Base-by-base conservation (phyloP, 2,113 vertebrate species). In the Sinocyclocheilus rhinocerous region DNA sequence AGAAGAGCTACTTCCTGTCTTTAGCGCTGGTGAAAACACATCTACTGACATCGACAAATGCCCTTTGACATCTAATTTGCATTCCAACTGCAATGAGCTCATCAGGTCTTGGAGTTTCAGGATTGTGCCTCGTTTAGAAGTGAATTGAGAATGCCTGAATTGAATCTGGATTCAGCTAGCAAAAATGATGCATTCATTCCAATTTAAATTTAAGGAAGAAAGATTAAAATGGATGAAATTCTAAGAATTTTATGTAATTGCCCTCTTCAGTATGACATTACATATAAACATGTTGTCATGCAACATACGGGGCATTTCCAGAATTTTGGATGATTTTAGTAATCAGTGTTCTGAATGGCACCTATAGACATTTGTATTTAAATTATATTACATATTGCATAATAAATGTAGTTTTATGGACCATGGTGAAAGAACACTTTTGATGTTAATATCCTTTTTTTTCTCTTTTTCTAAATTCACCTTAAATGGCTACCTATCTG, bases 1-100 rank as follows among this genome's bases (percentile, higher is more conserved):
- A 13, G 57, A 81, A 78, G 86, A 72, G 87, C 63, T 89, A 77
- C 90, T 94, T 95, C 92, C 93, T 92, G 90, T 93, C 88, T 29
- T 33, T 10, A 29, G 13, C 42, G 13, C 52, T 78, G 4, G 42
- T 81, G 83, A 84, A 86, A 81, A 72, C 20, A 73, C 16, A 72
- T 67, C 61, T 10, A 6, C 73, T 29, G 52, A 42, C 72, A 22
- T 26, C 10, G 24, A 18, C 29, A 69, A 33, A 59, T 50, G 26
- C 59, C 55, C 20, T 57, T 77, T 50, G 55, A 61, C 77, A 26
- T 67, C 75, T 83, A 55, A 42, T 83, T 65, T 69, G 50, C 26
- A 70, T 79, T 29, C 48, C 20, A 15, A 55, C 65, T 70, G 26
- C 45, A 52, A 16, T 67, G 42, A 48, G n/a, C 11, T 12, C 5